phyloP scores from a whole-genome alignment of 1,140 invertebrate genomes.

The Drosophila lacteicornis region DNA sequence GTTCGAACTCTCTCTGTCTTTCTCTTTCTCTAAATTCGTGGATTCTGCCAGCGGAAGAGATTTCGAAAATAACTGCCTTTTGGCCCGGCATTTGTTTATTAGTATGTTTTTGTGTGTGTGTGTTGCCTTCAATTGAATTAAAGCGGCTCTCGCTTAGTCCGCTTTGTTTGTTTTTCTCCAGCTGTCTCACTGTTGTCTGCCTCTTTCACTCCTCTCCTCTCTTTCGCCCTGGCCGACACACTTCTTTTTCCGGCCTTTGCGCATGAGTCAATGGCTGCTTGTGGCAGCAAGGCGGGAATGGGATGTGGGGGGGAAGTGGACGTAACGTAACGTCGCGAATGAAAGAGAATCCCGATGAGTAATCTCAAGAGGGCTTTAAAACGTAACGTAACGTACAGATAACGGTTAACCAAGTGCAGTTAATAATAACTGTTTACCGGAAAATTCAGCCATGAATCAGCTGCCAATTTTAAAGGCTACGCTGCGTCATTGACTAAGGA shows the following conservation, averaged over 20 bases:
- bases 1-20: neutral
- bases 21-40: constrained; percentile 28
- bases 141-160: constrained; percentile 8
- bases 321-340: constrained; percentile 4
- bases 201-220: constrained; percentile 4
- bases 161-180: constrained; percentile 12
- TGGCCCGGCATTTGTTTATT: constrained; percentile 36
- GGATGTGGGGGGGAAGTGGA: neutral
- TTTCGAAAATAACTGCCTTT: constrained; percentile 65
- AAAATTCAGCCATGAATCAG: neutral
- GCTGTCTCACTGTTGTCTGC: constrained; percentile 1
- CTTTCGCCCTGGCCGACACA: constrained; percentile 7
- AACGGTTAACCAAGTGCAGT: neutral
- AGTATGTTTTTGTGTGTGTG: constrained; percentile 20
- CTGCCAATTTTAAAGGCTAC: neutral
- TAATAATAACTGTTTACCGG: neutral
- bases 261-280: constrained; percentile 62
- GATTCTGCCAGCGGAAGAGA: constrained; percentile 28
- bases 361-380: neutral
- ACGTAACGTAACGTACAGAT: neutral
- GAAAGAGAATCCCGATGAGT: constrained; percentile 13
- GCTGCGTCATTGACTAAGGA: too few species aligned
- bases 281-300: neutral
- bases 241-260: constrained; percentile 56
- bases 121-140: constrained; percentile 56